These are phyloP conservation scores for Yponomeuta evonymella DNA, from an alignment of 2,888 invertebrate genomes.

Conservation along the genomic window DNA sequence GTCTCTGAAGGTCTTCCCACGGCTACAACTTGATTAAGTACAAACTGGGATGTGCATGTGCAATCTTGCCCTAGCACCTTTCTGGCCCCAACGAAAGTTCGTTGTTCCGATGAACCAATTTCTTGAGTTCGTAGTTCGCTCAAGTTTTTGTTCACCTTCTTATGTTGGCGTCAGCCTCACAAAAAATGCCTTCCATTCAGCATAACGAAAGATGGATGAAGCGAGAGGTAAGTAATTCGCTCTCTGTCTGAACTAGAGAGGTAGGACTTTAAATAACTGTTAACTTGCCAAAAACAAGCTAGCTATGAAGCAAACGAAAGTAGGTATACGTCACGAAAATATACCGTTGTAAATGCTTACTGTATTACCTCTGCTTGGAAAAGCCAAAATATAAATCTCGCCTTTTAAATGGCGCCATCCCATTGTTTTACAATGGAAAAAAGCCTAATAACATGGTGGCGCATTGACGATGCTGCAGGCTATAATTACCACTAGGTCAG, in stretches of 20 bases:
- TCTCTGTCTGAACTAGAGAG: slow-evolving; percentile 38
- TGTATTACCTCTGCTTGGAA: no score
- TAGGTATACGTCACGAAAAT: slow-evolving; percentile 26
- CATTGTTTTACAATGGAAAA: slow-evolving; percentile 27
- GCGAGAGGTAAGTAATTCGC: slow-evolving; percentile 33
- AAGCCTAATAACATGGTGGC: slow-evolving; percentile 23
- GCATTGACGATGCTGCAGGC: slow-evolving; percentile 27
- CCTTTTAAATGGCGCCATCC: slow-evolving; percentile 15
- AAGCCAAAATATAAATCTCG: slow-evolving; percentile 5
- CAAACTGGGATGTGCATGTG: no score
- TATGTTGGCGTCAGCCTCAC: slow-evolving; percentile 41
- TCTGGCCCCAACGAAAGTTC: slow-evolving; percentile 36
- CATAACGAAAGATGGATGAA: slow-evolving; percentile 33
- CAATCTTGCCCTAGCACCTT: background rate
- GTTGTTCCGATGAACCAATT: slow-evolving; percentile 69
- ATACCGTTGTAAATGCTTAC: slow-evolving; percentile 36
- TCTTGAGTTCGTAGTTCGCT: slow-evolving; percentile 46
- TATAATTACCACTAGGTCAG: slow-evolving; percentile 44
- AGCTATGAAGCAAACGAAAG: slow-evolving; percentile 58
- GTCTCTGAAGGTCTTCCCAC: no score
- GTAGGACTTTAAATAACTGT: slow-evolving; percentile 40
- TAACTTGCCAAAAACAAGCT: slow-evolving; percentile 52
- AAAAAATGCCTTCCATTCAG: slow-evolving; percentile 55
- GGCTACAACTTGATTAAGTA: no score
- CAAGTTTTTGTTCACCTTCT: slow-evolving; percentile 55